Evolutionary conservation across 1,140 invertebrate species (phyloP).

Genomic region (Arctopsyche grandis): DNA sequence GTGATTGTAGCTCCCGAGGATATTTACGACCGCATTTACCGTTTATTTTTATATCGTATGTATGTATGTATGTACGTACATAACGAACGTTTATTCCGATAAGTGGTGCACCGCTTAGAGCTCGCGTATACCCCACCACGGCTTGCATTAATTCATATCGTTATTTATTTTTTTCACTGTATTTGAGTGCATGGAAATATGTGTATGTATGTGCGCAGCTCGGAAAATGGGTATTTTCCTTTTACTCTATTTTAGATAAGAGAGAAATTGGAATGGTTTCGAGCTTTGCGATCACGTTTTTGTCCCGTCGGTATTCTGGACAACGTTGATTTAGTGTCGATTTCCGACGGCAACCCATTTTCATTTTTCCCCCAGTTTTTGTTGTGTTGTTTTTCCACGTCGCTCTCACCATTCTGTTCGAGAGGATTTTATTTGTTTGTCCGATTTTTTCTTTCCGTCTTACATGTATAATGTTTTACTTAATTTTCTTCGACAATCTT

Average conservation of each 20-base stretch:
- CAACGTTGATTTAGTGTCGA: constrained; percentile 29
- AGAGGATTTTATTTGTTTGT: neutral
- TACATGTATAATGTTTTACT: neutral
- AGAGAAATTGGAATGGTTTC: too few relatives aligned
- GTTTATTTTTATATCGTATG: constrained; percentile 13
- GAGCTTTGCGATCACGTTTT: neutral
- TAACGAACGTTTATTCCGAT: neutral
- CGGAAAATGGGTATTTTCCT: too few relatives aligned
- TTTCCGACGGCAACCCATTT: neutral
- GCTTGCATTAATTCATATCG: too few relatives aligned
- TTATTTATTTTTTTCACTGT: too few relatives aligned
- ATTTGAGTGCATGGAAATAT: too few relatives aligned
- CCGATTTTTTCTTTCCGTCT: neutral
- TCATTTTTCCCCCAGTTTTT: neutral
- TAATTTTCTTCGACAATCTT: too few relatives aligned
- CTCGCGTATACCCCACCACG: neutral
- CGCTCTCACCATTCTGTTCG: neutral
- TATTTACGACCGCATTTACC: constrained; percentile 5
- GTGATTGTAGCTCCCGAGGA: neutral
- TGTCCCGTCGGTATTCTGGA: neutral
- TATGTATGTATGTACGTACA: too few relatives aligned
- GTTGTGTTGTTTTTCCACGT: neutral
- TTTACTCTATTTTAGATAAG: too few relatives aligned
- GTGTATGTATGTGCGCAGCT: too few relatives aligned
- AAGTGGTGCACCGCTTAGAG: neutral